Base-by-base conservation (phyloP, 2,888 invertebrate genomes). In the Onthophagus sagittarius region DNA sequence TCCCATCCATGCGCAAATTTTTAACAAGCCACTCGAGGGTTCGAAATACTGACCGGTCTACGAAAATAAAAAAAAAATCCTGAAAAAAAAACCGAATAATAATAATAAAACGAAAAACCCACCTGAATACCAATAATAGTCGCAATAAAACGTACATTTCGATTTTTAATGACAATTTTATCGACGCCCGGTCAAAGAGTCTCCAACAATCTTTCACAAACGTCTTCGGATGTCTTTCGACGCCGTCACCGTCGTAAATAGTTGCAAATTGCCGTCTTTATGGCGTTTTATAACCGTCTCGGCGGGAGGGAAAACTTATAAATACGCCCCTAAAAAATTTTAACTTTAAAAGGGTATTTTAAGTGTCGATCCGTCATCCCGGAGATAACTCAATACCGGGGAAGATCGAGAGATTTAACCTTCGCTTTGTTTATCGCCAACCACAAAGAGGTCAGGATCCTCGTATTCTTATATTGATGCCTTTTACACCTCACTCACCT, bases 261-360 rank as follows among this genome's bases (percentile, higher is more conserved):
- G 67, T 67, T 67, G 67, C 67, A 67, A 67, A 67, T 67, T 67
- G 67, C 67, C 67, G 67, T 15, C 67, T 31, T 67, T 31, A 31
- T 32, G 15, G 67, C 23, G 32, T n/a, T 67, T 67, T 67, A 67
- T 32, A 67, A 15, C 15, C 67, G 7, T 13, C 64, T 15, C 64
- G 62, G 9, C 67, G 67, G n/a, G 67, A 31, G 15, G 32, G 32
- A 23, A 23, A 67, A 67, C 67, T 67, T 67, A 67, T 67, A 67
- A 67, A 67, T 67, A 67, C 23, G n/a, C 67, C 31, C 39, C 23
- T 23, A 4, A 53, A 53, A 53, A 53, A 53, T 4, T 53, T 1
- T n/a, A n/a, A n/a, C n/a, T 53, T 53, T 53, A 53, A 53, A 53
- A 53, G 39, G 39, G 39, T 53, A 53, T 53, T 53, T 53, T 53